These are phyloP conservation scores for Calypte anna DNA, from an alignment of 2,113 vertebrate species.

Conservation along the genomic window DNA sequence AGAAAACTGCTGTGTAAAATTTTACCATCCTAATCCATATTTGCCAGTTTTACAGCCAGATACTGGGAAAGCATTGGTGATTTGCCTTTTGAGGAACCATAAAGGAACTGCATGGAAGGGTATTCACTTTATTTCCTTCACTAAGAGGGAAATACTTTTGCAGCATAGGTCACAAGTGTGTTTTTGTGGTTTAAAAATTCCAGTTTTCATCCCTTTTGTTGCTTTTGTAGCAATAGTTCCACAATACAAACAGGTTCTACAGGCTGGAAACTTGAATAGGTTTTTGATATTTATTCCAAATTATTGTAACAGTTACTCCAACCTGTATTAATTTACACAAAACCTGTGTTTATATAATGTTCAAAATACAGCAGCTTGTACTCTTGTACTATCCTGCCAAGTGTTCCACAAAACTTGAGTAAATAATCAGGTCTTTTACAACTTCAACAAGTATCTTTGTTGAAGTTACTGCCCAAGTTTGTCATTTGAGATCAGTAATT, in stretches of 20 bases:
- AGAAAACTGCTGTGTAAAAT: constrained; percentile 22
- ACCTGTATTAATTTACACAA: not conserved
- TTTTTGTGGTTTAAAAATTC: not conserved
- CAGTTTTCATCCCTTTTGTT: not conserved
- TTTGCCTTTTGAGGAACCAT: not conserved
- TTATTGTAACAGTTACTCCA: not conserved
- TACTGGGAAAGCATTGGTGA: not conserved
- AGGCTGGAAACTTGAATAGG: not conserved
- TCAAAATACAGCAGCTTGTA: not conserved
- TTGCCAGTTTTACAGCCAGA: constrained; percentile 22
- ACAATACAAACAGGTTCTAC: not conserved
- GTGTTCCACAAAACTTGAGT: not conserved
- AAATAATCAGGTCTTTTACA: not conserved
- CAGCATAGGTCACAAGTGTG: not conserved
- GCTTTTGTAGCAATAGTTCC: not conserved
- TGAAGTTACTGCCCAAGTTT: not conserved
- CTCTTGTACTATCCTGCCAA: not conserved
- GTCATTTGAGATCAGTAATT: not conserved
- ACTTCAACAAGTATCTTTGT: not conserved
- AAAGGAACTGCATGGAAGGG: not conserved
- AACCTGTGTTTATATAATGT: not conserved
- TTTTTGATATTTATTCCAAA: not conserved
- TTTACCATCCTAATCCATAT: constrained; percentile 25
- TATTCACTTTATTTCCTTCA: not conserved
- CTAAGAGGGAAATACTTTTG: not conserved